Evolutionary conservation across 2,888 invertebrate genomes (phyloP).

Genomic region (Coecobrya sp.): DNA sequence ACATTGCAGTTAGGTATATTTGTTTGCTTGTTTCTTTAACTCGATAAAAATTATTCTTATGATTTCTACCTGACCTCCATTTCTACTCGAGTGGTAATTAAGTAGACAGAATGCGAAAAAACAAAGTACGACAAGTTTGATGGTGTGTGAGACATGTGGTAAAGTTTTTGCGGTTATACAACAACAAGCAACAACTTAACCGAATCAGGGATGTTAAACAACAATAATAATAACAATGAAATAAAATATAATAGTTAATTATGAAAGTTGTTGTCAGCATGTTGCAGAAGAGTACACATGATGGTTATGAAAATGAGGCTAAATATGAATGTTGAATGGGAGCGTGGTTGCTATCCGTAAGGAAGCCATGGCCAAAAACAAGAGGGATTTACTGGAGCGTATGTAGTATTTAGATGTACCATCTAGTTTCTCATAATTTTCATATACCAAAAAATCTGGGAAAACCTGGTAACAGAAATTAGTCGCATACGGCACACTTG

Average conservation of each 20-base stretch:
- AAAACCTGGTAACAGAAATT: background rate
- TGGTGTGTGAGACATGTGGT: slow-evolving; percentile 4
- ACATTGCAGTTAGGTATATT: background rate
- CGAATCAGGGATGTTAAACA: too few relatives aligned
- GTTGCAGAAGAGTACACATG: background rate
- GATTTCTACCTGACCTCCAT: background rate
- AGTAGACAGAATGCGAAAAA: background rate
- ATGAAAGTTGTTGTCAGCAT: background rate
- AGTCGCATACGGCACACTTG: background rate
- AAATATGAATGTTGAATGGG: background rate
- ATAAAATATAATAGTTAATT: slow-evolving; percentile 34
- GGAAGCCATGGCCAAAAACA: background rate
- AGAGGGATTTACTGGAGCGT: background rate
- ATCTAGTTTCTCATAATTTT: background rate
- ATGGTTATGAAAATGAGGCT: slow-evolving; percentile 22
- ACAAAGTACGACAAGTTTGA: slow-evolving; percentile 6
- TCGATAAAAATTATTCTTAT: background rate
- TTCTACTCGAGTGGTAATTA: background rate
- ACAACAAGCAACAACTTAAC: background rate
- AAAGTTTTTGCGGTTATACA: background rate
- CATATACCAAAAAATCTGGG: background rate
- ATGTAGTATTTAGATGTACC: background rate
- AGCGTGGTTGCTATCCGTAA: too few relatives aligned
- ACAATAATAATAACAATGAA: slow-evolving; percentile 20
- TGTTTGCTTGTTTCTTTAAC: background rate